Evolutionary conservation across 2,888 invertebrate genomes (phyloP).

Genomic region (Dryadula phaetusa): DNA sequence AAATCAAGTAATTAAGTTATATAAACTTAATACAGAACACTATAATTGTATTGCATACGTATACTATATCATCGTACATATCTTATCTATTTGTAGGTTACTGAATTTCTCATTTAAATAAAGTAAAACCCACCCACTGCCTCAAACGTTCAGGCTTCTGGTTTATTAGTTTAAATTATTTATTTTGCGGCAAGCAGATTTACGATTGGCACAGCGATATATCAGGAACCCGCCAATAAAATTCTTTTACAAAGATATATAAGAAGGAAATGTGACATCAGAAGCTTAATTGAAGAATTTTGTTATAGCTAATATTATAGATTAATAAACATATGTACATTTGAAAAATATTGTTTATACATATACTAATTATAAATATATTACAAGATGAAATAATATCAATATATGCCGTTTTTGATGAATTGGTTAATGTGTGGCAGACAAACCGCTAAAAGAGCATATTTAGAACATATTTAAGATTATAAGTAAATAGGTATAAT

Average conservation of each 20-base stretch:
- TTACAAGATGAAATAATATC: too few relatives aligned
- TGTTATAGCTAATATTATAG: too few relatives aligned
- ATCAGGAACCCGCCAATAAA: conserved; percentile 80
- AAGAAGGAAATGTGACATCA: conserved; percentile 17
- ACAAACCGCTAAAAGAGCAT: too few relatives aligned
- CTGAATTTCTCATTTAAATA: conserved; percentile 10
- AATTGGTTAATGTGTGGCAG: too few relatives aligned
- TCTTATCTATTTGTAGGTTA: not conserved
- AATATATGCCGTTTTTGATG: too few relatives aligned
- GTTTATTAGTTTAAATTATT: conserved; percentile 84
- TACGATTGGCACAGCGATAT: conserved; percentile 80
- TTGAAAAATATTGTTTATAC: not conserved
- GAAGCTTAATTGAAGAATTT: too few relatives aligned
- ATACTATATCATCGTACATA: not conserved
- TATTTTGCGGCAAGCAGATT: conserved; percentile 80
- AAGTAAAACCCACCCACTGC: conserved; percentile 19
- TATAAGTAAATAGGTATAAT: too few relatives aligned
- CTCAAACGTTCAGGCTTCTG: conserved; percentile 39
- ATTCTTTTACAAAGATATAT: conserved; percentile 56
- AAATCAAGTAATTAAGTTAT: not conserved
- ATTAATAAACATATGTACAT: too few relatives aligned
- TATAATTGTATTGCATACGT: not conserved
- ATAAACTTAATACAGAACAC: not conserved
- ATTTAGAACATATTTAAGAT: too few relatives aligned
- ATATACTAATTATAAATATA: too few relatives aligned